Evolutionary conservation across 1,140 invertebrate genomes (phyloP).

Genomic region (Drosophila bocki): DNA sequence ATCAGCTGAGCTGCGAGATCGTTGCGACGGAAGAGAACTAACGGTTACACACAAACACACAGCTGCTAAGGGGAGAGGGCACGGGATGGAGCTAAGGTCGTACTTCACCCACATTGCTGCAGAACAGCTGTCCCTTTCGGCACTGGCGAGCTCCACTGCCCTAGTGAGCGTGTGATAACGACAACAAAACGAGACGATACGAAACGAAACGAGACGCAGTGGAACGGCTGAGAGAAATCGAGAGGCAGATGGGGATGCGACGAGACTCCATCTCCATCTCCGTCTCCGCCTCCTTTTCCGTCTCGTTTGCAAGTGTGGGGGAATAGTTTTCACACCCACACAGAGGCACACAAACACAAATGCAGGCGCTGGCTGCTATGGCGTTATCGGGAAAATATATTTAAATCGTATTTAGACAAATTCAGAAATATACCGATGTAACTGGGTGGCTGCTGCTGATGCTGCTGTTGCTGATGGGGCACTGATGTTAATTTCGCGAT

Average conservation of each 20-base stretch:
- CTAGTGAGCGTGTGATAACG: constrained; percentile 30
- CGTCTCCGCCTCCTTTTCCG: constrained; percentile 6
- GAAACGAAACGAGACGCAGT: constrained; percentile 7
- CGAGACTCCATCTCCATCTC: constrained; percentile 3
- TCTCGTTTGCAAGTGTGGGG: constrained; percentile 14
- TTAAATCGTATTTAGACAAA: constrained; percentile 8
- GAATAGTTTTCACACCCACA: constrained; percentile 24
- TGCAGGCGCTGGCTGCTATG: constrained; percentile 5
- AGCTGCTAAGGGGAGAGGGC: neutral
- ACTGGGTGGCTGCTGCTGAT: constrained; percentile 1
- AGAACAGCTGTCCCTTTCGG: constrained; percentile 33
- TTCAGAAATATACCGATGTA: constrained; percentile 24
- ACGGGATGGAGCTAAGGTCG: constrained; percentile 7
- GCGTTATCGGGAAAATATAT: constrained; percentile 20
- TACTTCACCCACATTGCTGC: constrained; percentile 16
- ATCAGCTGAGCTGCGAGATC: constrained; percentile 13
- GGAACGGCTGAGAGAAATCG: constrained; percentile 19
- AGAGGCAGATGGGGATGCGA: constrained; percentile 22
- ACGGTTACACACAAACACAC: neutral
- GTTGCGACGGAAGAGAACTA: constrained; percentile 6
- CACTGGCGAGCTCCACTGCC: constrained; percentile 20
- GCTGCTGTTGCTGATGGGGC: neutral
- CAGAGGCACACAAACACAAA: constrained; percentile 2
- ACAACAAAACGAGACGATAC: constrained; percentile 22
- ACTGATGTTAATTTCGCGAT: constrained; percentile 10